Percentiles rank a stretch among this genome's conserved stretches.
phyloP scores from a whole-genome alignment of 2,113 vertebrate genomes.

The Pholis gunnellus region DNA sequence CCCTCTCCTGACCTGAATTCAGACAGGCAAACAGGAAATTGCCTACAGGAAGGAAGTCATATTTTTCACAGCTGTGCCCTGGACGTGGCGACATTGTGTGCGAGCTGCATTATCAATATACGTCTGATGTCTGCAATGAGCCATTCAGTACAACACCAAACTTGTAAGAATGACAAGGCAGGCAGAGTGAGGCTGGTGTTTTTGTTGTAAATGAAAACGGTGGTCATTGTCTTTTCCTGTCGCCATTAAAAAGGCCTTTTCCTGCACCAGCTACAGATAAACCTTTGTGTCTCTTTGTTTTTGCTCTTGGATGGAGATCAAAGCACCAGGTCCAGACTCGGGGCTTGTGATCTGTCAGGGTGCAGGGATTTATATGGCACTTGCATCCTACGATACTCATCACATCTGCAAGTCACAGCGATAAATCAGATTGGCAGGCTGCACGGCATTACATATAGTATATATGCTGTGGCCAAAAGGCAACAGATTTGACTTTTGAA shows the following conservation, averaged over 20 bases:
- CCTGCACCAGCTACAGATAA: conserved; percentile 58
- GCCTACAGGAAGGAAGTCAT: conserved; percentile 81
- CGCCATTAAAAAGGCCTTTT: conserved; percentile 50
- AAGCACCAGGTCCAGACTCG: conserved; percentile 49
- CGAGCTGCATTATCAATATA: conserved; percentile 37
- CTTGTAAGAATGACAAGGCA: not conserved
- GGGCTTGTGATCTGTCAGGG: conserved; percentile 62
- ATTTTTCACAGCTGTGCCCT: conserved; percentile 69
- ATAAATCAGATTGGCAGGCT: conserved; percentile 53
- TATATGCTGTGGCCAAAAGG: not conserved
- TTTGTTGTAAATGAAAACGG: conserved; percentile 34
- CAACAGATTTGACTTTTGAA: not conserved
- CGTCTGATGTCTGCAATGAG: conserved; percentile 12
- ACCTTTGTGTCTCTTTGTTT: conserved; percentile 72
- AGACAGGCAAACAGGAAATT: conserved; percentile 84
- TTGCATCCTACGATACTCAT: conserved; percentile 66
- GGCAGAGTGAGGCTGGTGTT: conserved; percentile 1
- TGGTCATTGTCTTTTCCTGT: conserved; percentile 58
- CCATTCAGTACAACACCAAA: conserved; percentile 9
- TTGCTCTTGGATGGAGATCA: conserved; percentile 71
- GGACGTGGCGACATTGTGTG: conserved; percentile 33
- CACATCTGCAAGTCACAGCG: conserved; percentile 66
- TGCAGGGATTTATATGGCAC: conserved; percentile 65
- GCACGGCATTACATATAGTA: conserved; percentile 11
- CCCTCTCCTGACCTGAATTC: conserved; percentile 74